phyloP scores from a whole-genome alignment of 2,797 vertebrate genomes.

The Eremophila alpestris region DNA sequence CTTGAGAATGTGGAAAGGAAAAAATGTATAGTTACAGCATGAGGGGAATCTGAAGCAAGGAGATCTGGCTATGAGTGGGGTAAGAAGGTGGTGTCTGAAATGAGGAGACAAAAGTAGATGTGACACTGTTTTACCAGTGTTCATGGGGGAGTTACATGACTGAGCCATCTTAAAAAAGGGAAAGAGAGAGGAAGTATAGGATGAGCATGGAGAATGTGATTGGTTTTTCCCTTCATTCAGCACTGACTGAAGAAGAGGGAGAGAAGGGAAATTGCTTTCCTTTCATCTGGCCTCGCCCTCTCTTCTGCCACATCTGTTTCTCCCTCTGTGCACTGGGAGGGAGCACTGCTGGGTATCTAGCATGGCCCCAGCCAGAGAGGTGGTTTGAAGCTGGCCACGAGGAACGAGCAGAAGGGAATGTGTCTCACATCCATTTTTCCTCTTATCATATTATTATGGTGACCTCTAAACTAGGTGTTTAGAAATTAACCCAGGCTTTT shows the following conservation, averaged over 20 bases:
- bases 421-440: neutral
- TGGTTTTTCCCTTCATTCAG: neutral
- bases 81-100: neutral
- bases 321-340: neutral
- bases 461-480: neutral
- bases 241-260: neutral
- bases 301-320: neutral
- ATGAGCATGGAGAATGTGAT: fast-evolving
- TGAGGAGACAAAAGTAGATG: neutral
- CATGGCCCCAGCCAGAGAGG: neutral
- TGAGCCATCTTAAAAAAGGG: neutral
- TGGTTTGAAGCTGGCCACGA: fast-evolving
- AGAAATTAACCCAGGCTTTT: neutral
- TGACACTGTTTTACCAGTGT: neutral
- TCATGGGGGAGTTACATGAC: neutral
- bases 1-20: neutral
- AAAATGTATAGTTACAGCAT: neutral
- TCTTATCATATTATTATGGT: neutral
- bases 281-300: neutral
- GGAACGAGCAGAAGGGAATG: neutral
- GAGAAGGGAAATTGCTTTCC: neutral
- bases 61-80: neutral
- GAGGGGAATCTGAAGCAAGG: neutral
- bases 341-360: neutral
- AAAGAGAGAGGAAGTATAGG: neutral